These are phyloP conservation scores for Tetrao urogallus DNA, from an alignment of 2,113 vertebrate genomes.

Conservation along the genomic window DNA sequence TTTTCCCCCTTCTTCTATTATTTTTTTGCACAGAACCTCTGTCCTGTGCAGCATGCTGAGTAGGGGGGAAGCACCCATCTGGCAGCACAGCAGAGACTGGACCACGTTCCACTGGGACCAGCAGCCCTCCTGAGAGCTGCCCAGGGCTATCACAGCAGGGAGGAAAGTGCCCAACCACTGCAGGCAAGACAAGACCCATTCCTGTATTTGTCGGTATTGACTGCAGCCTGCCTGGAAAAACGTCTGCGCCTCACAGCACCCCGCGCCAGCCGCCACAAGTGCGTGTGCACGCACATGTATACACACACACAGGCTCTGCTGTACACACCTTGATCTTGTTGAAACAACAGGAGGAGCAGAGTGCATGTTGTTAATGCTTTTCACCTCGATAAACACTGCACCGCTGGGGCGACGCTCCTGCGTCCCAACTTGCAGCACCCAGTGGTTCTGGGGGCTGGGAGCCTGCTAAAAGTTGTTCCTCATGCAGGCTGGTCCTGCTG, in stretches of 20 bases:
- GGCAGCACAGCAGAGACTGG: neutral
- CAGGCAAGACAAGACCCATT: constrained; percentile 32
- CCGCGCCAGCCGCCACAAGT: neutral
- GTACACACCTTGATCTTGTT: constrained; percentile 29
- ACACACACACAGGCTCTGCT: neutral
- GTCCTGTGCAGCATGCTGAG: neutral
- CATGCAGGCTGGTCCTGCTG: neutral
- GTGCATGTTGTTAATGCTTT: neutral
- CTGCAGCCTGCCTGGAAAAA: constrained; percentile 10
- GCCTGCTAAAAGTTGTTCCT: neutral
- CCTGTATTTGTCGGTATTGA: constrained; percentile 61
- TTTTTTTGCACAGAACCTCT: neutral
- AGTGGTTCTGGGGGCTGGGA: neutral
- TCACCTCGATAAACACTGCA: constrained; percentile 32
- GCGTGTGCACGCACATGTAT: neutral
- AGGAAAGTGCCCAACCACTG: neutral
- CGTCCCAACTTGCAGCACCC: neutral
- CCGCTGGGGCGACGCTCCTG: neutral
- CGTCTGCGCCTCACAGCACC: rapidly evolving
- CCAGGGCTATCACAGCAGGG: constrained; percentile 29
- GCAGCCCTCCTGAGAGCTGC: neutral
- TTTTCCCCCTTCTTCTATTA: neutral
- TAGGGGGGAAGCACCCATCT: rapidly evolving
- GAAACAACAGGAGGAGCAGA: constrained; percentile 58
- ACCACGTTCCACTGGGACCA: neutral